Evolutionary conservation across 30 jellyfish, hydroid and myxozoan species (phyloP).

Genomic region (Pelagia noctiluca): DNA sequence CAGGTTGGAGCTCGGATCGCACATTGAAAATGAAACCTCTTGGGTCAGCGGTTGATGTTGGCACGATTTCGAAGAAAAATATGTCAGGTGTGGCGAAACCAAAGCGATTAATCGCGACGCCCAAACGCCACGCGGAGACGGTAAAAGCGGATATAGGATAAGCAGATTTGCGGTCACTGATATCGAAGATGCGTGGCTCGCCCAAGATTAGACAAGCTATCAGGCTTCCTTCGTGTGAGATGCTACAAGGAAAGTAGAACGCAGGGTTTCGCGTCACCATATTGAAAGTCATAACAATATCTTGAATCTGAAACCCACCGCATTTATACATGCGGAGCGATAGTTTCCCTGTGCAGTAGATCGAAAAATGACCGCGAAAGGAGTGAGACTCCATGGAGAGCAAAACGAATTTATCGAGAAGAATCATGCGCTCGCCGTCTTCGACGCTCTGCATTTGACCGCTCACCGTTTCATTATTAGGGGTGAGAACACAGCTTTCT

Average conservation of each 20-base stretch:
- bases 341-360: conserved; percentile 82
- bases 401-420: conserved; percentile 79
- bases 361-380: conserved; percentile 83
- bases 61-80: conserved; percentile 91
- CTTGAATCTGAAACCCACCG: conserved; percentile 94
- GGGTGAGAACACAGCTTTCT: conserved; percentile 94
- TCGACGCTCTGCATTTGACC: conserved; percentile 83
- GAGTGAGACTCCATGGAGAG: conserved; percentile 88
- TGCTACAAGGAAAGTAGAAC: conserved; percentile 92
- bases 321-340: conserved; percentile 89
- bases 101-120: conserved; percentile 96
- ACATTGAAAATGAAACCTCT: conserved; percentile 96
- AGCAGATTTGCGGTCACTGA: conserved; percentile 97
- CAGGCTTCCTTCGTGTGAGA: conserved; percentile 84
- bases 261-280: conserved; percentile 92
- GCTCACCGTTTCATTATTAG: conserved; percentile 92
- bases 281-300: conserved; percentile 89
- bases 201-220: conserved; percentile 95
- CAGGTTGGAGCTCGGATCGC: conserved; percentile 96
- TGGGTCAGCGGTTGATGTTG: conserved; percentile 97
- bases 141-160: conserved; percentile 98
- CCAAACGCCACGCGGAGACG: conserved; percentile 98
- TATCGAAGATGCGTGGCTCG: conserved; percentile 98
- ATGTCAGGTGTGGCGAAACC: conserved; percentile 95
- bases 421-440: conserved; percentile 90